These are phyloP conservation scores for Dicaeum eximium DNA, from an alignment of 2,113 vertebrate species.

Conservation along the genomic window DNA sequence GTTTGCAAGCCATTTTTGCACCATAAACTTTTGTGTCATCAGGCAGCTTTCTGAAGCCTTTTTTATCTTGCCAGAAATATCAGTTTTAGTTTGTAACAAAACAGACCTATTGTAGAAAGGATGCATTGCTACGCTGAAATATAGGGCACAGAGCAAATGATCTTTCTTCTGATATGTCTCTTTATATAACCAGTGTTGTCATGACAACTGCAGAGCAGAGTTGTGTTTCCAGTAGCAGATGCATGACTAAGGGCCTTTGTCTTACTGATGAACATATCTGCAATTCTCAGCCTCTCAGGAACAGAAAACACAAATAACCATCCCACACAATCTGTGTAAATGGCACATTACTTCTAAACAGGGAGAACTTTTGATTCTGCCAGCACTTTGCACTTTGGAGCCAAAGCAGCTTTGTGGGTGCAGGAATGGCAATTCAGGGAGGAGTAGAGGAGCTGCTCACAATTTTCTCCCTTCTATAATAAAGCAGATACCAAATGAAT, in stretches of 20 bases:
- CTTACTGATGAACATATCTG: background rate
- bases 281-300: background rate
- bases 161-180: slow-evolving; percentile 34
- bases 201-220: slow-evolving; percentile 46
- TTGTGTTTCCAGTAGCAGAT: background rate
- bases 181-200: slow-evolving; percentile 42
- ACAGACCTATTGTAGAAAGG: background rate
- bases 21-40: background rate
- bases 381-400: background rate
- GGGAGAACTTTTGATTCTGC: background rate
- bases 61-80: background rate
- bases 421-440: fast-evolving
- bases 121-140: background rate
- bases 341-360: background rate
- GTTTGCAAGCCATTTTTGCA: background rate
- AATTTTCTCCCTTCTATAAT: background rate
- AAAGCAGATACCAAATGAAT: background rate
- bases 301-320: background rate
- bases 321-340: background rate
- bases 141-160: slow-evolving; percentile 14
- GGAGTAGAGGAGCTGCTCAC: background rate
- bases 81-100: background rate
- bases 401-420: background rate
- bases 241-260: slow-evolving; percentile 45
- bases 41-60: background rate